These are phyloP conservation scores for Hedya salicella DNA, from an alignment of 2,888 invertebrate species.

Conservation along the genomic window DNA sequence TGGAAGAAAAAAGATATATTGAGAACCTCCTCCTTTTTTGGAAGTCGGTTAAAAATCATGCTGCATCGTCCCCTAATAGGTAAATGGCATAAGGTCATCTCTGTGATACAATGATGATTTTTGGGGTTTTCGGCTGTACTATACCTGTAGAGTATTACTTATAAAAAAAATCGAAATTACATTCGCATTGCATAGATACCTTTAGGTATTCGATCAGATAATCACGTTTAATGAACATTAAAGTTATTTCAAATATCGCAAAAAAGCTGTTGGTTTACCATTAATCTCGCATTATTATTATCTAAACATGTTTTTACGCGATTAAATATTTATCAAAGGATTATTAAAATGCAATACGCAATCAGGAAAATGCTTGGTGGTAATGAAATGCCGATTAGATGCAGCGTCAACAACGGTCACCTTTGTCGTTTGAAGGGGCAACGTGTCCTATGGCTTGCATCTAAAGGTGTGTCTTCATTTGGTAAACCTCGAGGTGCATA, in stretches of 20 bases:
- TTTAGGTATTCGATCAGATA: not conserved
- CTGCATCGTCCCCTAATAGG: too few relatives aligned
- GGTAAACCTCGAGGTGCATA: too few relatives aligned
- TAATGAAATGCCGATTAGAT: not conserved
- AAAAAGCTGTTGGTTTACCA: not conserved
- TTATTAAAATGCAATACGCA: conserved; percentile 16
- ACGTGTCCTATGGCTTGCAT: not conserved
- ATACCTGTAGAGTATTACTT: too few relatives aligned
- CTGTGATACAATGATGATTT: too few relatives aligned
- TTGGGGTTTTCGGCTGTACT: too few relatives aligned
- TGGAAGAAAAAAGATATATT: too few relatives aligned
- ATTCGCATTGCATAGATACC: not conserved
- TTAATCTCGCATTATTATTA: not conserved
- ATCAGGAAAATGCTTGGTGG: conserved; percentile 10
- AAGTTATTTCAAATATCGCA: not conserved
- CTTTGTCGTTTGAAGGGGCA: not conserved
- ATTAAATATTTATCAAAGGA: conserved; percentile 9
- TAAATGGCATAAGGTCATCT: too few relatives aligned
- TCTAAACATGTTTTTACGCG: not conserved
- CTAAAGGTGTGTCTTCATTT: too few relatives aligned
- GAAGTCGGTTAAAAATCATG: too few relatives aligned
- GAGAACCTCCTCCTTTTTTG: too few relatives aligned
- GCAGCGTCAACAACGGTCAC: conserved; percentile 12
- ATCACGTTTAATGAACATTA: not conserved
- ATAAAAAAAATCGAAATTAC: not conserved